These are phyloP conservation scores for Apodemus agrarius DNA, from an alignment of 2,797 vertebrate genomes.

Conservation along the genomic window DNA sequence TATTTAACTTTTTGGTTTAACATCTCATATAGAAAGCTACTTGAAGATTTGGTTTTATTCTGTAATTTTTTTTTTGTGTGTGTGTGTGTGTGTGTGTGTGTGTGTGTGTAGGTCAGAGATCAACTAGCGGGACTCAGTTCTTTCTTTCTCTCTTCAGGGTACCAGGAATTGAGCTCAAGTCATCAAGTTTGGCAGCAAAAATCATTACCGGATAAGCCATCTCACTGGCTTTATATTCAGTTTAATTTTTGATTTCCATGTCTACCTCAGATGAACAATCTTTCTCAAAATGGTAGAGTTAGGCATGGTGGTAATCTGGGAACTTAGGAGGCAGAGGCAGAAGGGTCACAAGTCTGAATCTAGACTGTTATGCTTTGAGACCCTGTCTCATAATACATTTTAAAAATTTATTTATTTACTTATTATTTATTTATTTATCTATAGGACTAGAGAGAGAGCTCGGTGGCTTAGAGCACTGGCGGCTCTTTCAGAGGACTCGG, in stretches of 20 bases:
- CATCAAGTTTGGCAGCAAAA: not conserved
- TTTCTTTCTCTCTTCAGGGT: not conserved
- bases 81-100: not conserved
- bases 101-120: not conserved
- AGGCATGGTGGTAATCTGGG: not conserved
- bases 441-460: not conserved
- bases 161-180: not conserved
- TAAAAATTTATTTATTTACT: not conserved
- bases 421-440: not conserved
- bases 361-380: not conserved
- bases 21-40: not conserved
- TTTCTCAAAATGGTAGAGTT: not conserved
- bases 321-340: not conserved
- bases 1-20: not conserved
- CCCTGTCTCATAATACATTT: not conserved
- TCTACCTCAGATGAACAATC: not conserved
- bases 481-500: not conserved
- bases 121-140: not conserved
- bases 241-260: conserved; percentile 1
- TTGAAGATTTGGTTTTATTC: not conserved
- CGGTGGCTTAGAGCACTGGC: not conserved
- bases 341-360: not conserved
- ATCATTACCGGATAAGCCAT: not conserved
- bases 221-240: not conserved
- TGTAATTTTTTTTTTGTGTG: not conserved